Evolutionary conservation across 2,113 vertebrate genomes (phyloP), one percentile per base, ranked within the genome.

Genomic region (Semicossyphus pulcher): DNA sequence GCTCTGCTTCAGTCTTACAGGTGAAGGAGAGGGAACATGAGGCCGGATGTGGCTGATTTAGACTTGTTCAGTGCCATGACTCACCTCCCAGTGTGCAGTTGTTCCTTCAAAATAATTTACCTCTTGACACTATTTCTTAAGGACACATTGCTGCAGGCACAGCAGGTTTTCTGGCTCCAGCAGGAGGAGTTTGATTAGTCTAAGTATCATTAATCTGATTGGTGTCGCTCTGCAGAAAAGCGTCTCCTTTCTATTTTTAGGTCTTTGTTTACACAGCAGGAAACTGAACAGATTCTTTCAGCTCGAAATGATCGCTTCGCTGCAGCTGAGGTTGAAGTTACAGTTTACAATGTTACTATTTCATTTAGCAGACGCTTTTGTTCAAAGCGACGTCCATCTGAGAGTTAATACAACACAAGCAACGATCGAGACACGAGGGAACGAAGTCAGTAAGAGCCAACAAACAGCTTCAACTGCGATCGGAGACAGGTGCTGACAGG

Each of bases 241-340:
- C 44, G n/a, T 26, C 0, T 52, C 23, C 23, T 52, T 18, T 29
- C 25, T 66, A 52, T 52, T 52, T 47, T 14, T 29, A 25, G 47
- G n/a, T 39, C 9, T 47, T 32, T 62, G n/a, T 62, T 61, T 20
- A 65, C 23, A 8, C 16, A 37, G 47, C 60, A 44, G 18, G n/a
- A 36, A 36, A 41, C 8, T 28, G 10, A 37, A 23, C 26, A 15
- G 12, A 11, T 21, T 34, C n/a, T 62, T 5, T 53, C 4, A 53
- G 23, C 23, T 7, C 26, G 26, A 26, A 26, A 49, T 26, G 15
- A 15, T 12, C 26, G 47, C 20, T 20, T 53, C 16, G 10, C 5
- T 52, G 16, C 49, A 21, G 9, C 25, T 29, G 18, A 31, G 16
- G 4, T 4, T 10, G 16, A 10, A 0, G 4, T 51, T n/a, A n/a